Base-by-base conservation (phyloP, 2,797 vertebrate species). In the Cuniculus paca region DNA sequence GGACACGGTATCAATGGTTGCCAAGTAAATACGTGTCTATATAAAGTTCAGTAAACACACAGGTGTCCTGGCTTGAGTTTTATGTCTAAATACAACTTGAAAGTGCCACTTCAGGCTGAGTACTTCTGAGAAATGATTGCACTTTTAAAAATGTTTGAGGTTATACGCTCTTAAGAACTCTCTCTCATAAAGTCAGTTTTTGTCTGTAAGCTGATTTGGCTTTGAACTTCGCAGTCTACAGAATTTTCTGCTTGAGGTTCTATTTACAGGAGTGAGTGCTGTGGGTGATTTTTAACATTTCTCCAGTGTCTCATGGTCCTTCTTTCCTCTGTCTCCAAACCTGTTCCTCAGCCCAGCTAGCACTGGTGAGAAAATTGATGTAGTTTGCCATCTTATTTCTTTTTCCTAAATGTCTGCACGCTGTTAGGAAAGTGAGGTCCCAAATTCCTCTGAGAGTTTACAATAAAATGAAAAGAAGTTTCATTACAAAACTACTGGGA, bases 21-120 rank as follows among this genome's bases (percentile, higher is more conserved):
- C 72, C 84, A 88, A 90, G 92, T 94, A 95, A 96, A 97, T 75
- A 90, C 60, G 81, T 79, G 77, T 92, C 93, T 96, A 80, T 94
- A 92, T 92, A 94, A 95, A 95, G 90, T 93, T 93, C 81, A 74
- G 82, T 88, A 95, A 97, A 96, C 88, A 94, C 72, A 81, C 63
- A 94, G 90, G 88, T 94, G 74, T 83, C 81, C 96, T 77, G 52
- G 56, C 48, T 95, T 95, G 45, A 88, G 22, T 95, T 90, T 97
- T 91, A 86, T 60, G 16, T 95, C 77, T 86, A 86, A 95, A 92
- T 34, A 79, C 52, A 82, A 63, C 85, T 92, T 95, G 80, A 95
- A 97, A 95, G 63, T 78, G 60, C 70, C 80, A 97, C 68, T 93
- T 83, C 58, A 92, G 81, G 12, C 63, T 82, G 61, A 89, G 54